Evolutionary conservation across 2,888 invertebrate species (phyloP).

Genomic region (Leptopilina myrica): DNA sequence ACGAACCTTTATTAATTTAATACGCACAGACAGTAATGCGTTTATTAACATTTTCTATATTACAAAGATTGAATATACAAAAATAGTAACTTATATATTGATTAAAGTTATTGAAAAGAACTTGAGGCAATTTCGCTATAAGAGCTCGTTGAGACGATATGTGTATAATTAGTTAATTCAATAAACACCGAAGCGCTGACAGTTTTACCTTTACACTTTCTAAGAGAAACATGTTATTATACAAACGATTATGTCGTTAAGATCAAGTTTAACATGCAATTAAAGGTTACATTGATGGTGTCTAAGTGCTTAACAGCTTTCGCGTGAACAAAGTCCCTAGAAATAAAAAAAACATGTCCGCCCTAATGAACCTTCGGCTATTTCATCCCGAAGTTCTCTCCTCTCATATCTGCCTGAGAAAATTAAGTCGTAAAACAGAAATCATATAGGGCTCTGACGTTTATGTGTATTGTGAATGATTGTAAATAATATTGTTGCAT

Average conservation of each 20-base stretch:
- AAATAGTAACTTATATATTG: background rate
- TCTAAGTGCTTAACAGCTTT: constrained; percentile 23
- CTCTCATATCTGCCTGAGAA: constrained; percentile 32
- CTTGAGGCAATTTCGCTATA: background rate
- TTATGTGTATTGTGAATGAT: background rate
- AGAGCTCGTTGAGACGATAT: constrained; percentile 1
- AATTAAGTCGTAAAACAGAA: constrained; percentile 54
- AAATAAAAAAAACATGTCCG: constrained; percentile 49
- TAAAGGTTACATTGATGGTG: constrained; percentile 56
- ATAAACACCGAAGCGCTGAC: constrained; percentile 66
- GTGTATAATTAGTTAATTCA: constrained; percentile 63
- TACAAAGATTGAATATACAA: background rate
- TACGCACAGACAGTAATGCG: background rate
- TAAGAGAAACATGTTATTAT: constrained; percentile 62
- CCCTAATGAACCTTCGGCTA: constrained; percentile 43
- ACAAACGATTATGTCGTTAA: constrained; percentile 66
- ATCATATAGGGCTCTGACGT: constrained; percentile 44
- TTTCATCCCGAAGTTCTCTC: constrained; percentile 39
- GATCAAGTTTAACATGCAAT: constrained; percentile 62
- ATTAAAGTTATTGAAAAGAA: constrained; percentile 6
- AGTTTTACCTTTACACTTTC: constrained; percentile 59
- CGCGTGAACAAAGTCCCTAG: constrained; percentile 43
- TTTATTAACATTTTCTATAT: background rate
- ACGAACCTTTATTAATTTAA: background rate
- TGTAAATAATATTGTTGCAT: background rate